Conservation (phyloP, 2,888 invertebrate genomes). For the Agonopterix heracliana region DNA sequence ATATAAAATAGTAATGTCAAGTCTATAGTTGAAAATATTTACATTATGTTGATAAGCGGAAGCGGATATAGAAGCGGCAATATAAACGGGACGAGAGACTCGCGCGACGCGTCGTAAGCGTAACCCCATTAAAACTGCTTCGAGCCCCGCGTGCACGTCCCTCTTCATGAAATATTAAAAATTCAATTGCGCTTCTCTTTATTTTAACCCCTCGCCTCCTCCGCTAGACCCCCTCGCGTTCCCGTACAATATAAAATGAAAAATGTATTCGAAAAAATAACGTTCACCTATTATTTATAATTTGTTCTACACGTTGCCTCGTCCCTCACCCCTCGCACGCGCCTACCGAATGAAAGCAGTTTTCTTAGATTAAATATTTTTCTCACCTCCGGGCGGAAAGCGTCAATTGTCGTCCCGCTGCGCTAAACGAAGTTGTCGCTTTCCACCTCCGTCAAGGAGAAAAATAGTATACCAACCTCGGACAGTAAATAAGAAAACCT, state of each 20-base stretch:
- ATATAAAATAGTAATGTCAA: too few relatives aligned
- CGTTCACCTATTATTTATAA: slow-evolving; percentile 72
- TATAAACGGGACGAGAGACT: neutral
- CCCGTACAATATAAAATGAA: slow-evolving; percentile 72
- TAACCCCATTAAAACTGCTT: slow-evolving; percentile 71
- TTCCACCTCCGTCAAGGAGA: too few relatives aligned
- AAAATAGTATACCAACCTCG: too few relatives aligned
- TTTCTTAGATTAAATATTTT: too few relatives aligned
- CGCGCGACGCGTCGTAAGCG: slow-evolving; percentile 15
- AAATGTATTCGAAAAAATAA: slow-evolving; percentile 73
- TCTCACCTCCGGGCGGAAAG: too few relatives aligned
- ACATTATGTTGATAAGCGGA: neutral
- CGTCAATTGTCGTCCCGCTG: too few relatives aligned
- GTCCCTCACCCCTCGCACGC: slow-evolving; percentile 21
- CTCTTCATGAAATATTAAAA: slow-evolving; percentile 77
- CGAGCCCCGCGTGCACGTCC: slow-evolving; percentile 49
- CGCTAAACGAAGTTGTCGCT: too few relatives aligned
- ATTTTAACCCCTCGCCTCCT: slow-evolving; percentile 68
- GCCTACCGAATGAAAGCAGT: neutral
- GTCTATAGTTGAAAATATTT: too few relatives aligned
- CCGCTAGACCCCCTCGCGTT: slow-evolving; percentile 50
- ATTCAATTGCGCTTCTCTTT: slow-evolving; percentile 77
- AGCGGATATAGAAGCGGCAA: neutral
- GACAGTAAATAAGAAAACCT: too few relatives aligned
- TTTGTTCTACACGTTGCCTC: slow-evolving; percentile 48